These are phyloP conservation scores for Patella ulyssiponensis DNA, from an alignment of 2,888 invertebrate species.

Conservation along the genomic window DNA sequence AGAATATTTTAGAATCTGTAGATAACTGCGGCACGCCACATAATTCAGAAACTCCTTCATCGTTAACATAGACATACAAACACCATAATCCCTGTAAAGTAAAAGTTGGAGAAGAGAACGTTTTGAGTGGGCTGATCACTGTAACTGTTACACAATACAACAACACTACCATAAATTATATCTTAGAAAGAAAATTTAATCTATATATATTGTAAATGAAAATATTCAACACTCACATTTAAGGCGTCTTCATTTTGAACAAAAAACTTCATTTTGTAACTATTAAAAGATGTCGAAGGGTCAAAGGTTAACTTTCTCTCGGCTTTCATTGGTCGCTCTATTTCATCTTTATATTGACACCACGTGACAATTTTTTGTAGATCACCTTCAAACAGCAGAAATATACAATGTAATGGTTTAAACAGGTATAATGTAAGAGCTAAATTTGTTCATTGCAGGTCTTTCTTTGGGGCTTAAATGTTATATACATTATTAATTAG, in stretches of 20 bases:
- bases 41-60: conserved; percentile 32
- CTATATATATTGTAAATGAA: background rate
- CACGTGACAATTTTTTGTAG: conserved; percentile 33
- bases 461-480: too few relatives aligned
- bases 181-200: too few relatives aligned
- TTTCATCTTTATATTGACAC: conserved; percentile 38
- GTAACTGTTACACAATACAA: too few relatives aligned
- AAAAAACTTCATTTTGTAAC: conserved; percentile 34
- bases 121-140: too few relatives aligned
- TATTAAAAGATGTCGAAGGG: conserved; percentile 33
- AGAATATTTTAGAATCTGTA: conserved; percentile 38
- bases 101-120: too few relatives aligned
- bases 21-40: conserved; percentile 48
- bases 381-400: conserved; percentile 26
- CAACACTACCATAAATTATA: too few relatives aligned
- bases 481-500: too few relatives aligned
- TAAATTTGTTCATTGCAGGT: too few relatives aligned
- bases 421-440: too few relatives aligned
- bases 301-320: conserved; percentile 31
- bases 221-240: background rate
- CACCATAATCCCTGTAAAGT: conserved; percentile 46
- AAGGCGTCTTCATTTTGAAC: conserved; percentile 28
- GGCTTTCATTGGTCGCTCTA: conserved; percentile 27
- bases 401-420: background rate
- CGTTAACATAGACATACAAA: conserved; percentile 42